Base-by-base conservation (phyloP, 2,888 invertebrate species). In the Galeopsomyia nigrocyanea region DNA sequence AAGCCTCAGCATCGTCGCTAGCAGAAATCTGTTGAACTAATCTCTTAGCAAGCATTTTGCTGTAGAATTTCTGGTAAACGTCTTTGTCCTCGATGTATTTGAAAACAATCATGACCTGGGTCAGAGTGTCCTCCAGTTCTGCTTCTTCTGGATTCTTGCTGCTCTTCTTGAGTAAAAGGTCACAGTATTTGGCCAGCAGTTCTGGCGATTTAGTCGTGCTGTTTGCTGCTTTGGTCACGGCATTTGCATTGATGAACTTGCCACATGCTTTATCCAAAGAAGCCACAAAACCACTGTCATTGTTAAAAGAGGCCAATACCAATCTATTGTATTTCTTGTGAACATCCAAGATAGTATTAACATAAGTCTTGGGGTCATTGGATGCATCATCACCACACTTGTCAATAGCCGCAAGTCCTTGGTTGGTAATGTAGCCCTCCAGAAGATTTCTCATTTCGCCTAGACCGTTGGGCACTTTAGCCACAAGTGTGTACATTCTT, bases 21-120 rank as follows among this genome's bases (percentile, higher is more conserved):
- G 99, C 98, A 2, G 98, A 98, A 92, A 98, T 95, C 84, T 99
- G 98, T 83, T 96, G 96, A 3, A 99, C 99, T 79, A 99, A 90
- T 73, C 99, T 91, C 88, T 99, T 99, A 51, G 99, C 99, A 80
- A 99, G 89, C 98, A 99, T 98, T 90, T 99, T 99, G 85, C 97
- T 97, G 88, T 99, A 99, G 87, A 99, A 99, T 88, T 98, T 99
- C 88, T 99, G 99, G 90, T 99, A 99, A 68, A 99, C 99, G 87
- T 99, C 99, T 87, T 99, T 99, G 88, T 99, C 99, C 87, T 99
- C 99, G 77, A 99, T 97, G 87, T 99, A 99, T 88, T 99, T 99
- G 88, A 99, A 99, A 68, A 99, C 98, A 77, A 99, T 95, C 98
- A 99, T 99, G 87, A 99, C 98, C 94, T 99, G 98, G 88, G 98